A percentile compares a stretch with the other conserved stretches of the same genome.
phyloP scores from a whole-genome alignment of 2,888 invertebrate species.

The Drosophila hawaiiensis region DNA sequence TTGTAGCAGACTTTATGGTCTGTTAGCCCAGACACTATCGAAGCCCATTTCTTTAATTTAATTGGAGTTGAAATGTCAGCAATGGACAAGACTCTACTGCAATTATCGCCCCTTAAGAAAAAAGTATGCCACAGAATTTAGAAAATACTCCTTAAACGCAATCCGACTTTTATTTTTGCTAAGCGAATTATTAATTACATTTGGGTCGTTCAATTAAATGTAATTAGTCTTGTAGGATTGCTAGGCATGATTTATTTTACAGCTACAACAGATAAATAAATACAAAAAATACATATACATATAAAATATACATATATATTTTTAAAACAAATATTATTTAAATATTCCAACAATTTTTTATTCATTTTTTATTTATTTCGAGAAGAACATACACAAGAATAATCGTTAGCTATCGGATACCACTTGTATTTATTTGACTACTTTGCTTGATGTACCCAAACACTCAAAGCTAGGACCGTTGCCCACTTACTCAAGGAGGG shows the following conservation, averaged over 20 bases:
- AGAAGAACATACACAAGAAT: background rate
- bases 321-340: no score
- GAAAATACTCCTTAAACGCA: background rate
- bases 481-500: constrained; percentile 15
- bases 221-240: background rate
- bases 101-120: background rate
- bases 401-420: constrained; percentile 2
- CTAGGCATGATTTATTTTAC: background rate
- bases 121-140: background rate
- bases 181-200: background rate
- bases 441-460: background rate
- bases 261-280: background rate
- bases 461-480: constrained; percentile 32
- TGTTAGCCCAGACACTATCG: constrained; percentile 65
- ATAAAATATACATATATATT: no score
- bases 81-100: background rate
- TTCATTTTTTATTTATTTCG: background rate
- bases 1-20: constrained; percentile 39
- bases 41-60: constrained; percentile 42
- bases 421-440: constrained; percentile 10
- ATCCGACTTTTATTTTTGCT: background rate
- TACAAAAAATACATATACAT: no score
- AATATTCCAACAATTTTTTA: background rate
- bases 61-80: constrained; percentile 7
- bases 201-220: background rate